Evolutionary conservation across 2,888 invertebrate species (phyloP), one percentile per base, ranked within the genome.

Genomic region (Polymixis lichenea): DNA sequence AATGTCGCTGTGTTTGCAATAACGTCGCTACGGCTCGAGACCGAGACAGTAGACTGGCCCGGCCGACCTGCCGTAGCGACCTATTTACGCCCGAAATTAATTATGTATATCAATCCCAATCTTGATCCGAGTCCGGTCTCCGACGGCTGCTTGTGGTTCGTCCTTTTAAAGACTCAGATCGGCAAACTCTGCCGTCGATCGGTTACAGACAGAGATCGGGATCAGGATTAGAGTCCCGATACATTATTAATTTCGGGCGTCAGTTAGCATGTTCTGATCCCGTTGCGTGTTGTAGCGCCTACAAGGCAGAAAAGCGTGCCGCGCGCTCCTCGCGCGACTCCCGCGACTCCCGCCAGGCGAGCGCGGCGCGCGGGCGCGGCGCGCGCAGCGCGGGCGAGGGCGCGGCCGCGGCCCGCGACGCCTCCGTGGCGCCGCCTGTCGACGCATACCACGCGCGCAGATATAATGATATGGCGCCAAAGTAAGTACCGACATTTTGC

Each of bases 401-500:
- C 94, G 94, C 82, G 70, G 97, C 13, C 62, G 9, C 46, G 13
- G 4, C 72, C 55, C 61, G 75, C 71, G 95, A 91, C 88, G 92
- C 94, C 91, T 83, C 95, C 90, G 92, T 95, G 90, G 97, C 97
- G 92, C 94, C 95, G 93, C 90, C 94, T 90, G 84, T 92, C 94
- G 95, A 95, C 95, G 97, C 98, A 93, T 95, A 94, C 94, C 94
- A 97, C 98, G 91, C 97, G 98, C 95, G 96, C 95, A 92, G 96
- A 95, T 98, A 98, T 96, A 98, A 98, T 93, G 98, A 98, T 95
- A 98, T 98, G 97, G 98, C 98, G 92, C 98, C 98, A 93, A 98
- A 98, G 98, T 98, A 97, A 98, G 98, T 97, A 91, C 56, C 58
- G 43, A 9, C 43, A 25, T 38, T 22, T 22, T 13, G 8, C 51